Percentiles rank a stretch among this genome's conserved stretches.
These are phyloP conservation scores for Monochamus alternatus DNA, from an alignment of 2,888 invertebrate species.

Conservation along the genomic window DNA sequence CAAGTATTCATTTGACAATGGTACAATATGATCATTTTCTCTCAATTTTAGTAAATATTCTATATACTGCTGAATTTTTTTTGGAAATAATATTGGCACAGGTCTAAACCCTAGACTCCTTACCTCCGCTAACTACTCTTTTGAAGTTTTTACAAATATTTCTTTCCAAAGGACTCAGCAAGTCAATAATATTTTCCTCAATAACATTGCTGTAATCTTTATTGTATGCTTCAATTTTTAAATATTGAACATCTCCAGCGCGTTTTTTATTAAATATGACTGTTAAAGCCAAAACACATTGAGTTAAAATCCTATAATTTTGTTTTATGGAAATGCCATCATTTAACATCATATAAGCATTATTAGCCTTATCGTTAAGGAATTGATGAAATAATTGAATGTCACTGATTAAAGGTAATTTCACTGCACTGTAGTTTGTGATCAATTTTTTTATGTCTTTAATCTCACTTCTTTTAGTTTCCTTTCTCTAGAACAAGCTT, in stretches of 20 bases:
- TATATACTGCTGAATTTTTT: conserved; percentile 45
- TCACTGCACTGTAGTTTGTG: conserved; percentile 51
- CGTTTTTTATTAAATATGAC: conserved; percentile 53
- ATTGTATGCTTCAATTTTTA: conserved; percentile 45
- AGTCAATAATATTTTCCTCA: conserved; percentile 39
- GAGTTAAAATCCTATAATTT: conserved; percentile 50
- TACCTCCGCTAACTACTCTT: conserved; percentile 48
- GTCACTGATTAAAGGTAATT: conserved; percentile 51
- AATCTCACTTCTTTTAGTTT: conserved; percentile 40
- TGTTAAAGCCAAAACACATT: conserved; percentile 46
- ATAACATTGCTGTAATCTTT: conserved; percentile 15
- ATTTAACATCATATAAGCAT: conserved; percentile 42
- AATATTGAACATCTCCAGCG: conserved; percentile 52
- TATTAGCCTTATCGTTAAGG: conserved; percentile 38
- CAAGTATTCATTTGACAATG: conserved; percentile 47
- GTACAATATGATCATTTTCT: conserved; percentile 42
- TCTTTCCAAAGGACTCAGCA: conserved; percentile 40
- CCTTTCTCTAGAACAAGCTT: conserved; percentile 48
- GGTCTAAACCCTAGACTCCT: conserved; percentile 50
- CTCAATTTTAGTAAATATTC: conserved; percentile 28
- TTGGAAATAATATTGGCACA: conserved; percentile 48
- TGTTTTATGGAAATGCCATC: conserved; percentile 30
- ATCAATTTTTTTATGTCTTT: conserved; percentile 44
- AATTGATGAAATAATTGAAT: conserved; percentile 48
- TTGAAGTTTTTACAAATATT: conserved; percentile 44